These are phyloP conservation scores for Macrostomum lignano DNA, from an alignment of 1,140 invertebrate genomes.

Conservation along the genomic window DNA sequence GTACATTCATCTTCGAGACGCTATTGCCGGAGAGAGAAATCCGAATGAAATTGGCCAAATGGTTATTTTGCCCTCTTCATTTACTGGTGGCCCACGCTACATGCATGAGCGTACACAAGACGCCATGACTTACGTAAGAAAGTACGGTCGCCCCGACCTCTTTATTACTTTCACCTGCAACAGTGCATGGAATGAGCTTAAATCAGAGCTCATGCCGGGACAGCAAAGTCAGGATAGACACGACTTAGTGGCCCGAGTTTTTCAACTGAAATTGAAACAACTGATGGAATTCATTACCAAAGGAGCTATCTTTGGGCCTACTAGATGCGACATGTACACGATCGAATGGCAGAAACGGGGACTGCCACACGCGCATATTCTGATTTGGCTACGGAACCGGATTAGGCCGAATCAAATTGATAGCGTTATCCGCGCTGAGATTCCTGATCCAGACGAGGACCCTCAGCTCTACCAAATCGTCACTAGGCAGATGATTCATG, in stretches of 20 bases:
- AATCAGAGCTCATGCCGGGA: constrained; percentile 11
- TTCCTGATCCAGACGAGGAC: constrained; percentile 7
- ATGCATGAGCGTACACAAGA: constrained; percentile 29
- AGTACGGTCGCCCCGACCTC: constrained; percentile 23
- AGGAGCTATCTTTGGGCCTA: constrained; percentile 15
- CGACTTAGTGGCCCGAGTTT: constrained; percentile 29
- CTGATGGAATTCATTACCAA: constrained; percentile 26
- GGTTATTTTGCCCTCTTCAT: constrained; percentile 24
- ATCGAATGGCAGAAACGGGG: constrained; percentile 33
- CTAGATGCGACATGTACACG: constrained; percentile 18
- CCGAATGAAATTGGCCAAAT: constrained; percentile 13
- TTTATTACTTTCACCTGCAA: constrained; percentile 32
- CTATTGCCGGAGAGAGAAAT: constrained; percentile 8
- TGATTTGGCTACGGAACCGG: constrained; percentile 18
- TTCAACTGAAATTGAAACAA: constrained; percentile 27
- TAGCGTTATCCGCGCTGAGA: constrained; percentile 8
- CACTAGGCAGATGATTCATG: constrained; percentile 10
- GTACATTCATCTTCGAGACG: constrained; percentile 12
- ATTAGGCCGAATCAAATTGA: constrained; percentile 9
- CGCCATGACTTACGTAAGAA: constrained; percentile 28
- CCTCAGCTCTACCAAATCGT: constrained; percentile 9
- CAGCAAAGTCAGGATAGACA: constrained; percentile 18
- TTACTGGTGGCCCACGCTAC: constrained; percentile 18
- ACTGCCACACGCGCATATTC: constrained; percentile 30
- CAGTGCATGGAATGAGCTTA: constrained; percentile 29